phyloP scores from a whole-genome alignment of 2,797 vertebrate species.

The Intellagama lesueurii region DNA sequence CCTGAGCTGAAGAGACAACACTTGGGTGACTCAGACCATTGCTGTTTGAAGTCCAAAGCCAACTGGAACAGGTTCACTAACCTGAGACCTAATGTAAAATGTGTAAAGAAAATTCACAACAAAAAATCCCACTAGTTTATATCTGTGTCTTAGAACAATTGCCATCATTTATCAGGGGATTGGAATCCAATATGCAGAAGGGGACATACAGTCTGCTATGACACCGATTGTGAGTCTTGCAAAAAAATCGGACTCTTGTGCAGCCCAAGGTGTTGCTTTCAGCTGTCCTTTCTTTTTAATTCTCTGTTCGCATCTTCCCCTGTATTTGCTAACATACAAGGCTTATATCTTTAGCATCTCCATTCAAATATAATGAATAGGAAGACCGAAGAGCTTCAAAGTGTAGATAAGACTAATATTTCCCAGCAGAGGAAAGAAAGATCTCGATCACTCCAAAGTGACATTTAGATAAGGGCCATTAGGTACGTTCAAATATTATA shows the following conservation, averaged over 20 bases:
- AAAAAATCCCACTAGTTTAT: neutral
- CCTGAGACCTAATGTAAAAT: too few relatives aligned
- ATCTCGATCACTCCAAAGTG: neutral
- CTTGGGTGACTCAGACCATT: too few relatives aligned
- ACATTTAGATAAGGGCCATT: too few relatives aligned
- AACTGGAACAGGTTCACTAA: too few relatives aligned
- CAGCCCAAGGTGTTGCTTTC: too few relatives aligned
- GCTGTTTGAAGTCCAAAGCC: too few relatives aligned
- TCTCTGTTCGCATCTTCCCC: neutral
- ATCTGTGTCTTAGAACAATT: neutral
- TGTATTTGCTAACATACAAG: neutral
- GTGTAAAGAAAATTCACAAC: too few relatives aligned
- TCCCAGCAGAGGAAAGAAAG: neutral
- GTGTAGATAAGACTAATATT: neutral
- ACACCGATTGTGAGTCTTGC: neutral
- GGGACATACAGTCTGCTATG: neutral
- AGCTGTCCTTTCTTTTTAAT: neutral
- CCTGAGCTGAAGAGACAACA: too few relatives aligned
- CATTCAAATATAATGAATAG: neutral
- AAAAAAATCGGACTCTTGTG: too few relatives aligned
- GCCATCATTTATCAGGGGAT: neutral
- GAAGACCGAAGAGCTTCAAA: neutral
- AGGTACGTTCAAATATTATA: too few relatives aligned
- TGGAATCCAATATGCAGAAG: neutral
- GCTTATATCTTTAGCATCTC: neutral